A percentile compares a stretch with the other conserved stretches of the same genome.
These are phyloP conservation scores for Helicoverpa armigera DNA, from an alignment of 1,140 invertebrate genomes.

Conservation along the genomic window DNA sequence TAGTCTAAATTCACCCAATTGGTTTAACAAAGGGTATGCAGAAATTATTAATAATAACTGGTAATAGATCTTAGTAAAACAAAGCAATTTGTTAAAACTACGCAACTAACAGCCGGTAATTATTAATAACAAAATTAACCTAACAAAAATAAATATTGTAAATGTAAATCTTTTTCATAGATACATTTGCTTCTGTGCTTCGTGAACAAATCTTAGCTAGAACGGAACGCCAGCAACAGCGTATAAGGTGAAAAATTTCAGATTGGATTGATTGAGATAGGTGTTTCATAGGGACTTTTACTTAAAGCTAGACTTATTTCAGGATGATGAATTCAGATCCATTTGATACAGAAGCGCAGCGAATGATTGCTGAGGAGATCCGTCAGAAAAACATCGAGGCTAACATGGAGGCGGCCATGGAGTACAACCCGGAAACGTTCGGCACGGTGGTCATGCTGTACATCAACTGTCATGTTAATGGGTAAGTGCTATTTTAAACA, in stretches of 20 bases:
- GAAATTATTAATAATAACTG: background rate
- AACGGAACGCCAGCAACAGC: conserved; percentile 93
- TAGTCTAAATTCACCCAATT: background rate
- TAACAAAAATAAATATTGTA: conserved; percentile 32
- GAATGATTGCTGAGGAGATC: conserved; percentile 98
- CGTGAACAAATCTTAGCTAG: conserved; percentile 92
- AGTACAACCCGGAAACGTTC: conserved; percentile 99
- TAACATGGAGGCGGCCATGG: conserved; percentile 99
- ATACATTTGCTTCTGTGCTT: conserved; percentile 94
- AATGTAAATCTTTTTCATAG: conserved; percentile 76
- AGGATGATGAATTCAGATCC: conserved; percentile 97
- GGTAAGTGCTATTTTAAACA: conserved; percentile 74
- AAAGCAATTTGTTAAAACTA: background rate
- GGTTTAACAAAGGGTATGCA: background rate
- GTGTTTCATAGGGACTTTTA: background rate
- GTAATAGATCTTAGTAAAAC: background rate
- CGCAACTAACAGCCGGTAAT: background rate
- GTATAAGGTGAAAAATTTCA: conserved; percentile 85
- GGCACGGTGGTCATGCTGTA: conserved; percentile 99
- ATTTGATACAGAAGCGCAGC: conserved; percentile 97
- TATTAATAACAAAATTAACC: background rate
- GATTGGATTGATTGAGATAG: conserved; percentile 12
- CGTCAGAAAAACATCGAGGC: conserved; percentile 98
- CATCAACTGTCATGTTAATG: conserved; percentile 98
- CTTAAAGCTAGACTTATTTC: conserved; percentile 40